Evolutionary conservation across 2,888 invertebrate species (phyloP).

Genomic region (Drosophila atroscutellata): DNA sequence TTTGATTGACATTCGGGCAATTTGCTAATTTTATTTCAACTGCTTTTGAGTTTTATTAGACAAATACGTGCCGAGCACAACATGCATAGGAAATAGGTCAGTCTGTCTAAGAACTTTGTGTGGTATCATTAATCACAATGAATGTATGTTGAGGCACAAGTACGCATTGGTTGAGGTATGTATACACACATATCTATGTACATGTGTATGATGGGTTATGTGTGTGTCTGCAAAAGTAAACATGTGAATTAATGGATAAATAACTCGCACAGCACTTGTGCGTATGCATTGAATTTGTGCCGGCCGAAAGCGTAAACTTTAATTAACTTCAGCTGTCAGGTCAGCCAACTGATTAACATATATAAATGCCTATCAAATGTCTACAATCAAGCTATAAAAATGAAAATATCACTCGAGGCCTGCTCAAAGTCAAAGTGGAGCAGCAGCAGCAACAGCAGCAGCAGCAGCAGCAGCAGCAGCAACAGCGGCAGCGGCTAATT

Average conservation of each 20-base stretch:
- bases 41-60: constrained; percentile 41
- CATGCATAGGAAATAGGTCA: constrained; percentile 57
- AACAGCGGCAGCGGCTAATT: constrained; percentile 57
- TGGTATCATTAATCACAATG: constrained; percentile 72
- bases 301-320: constrained; percentile 59
- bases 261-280: constrained; percentile 20
- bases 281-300: constrained; percentile 33
- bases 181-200: neutral
- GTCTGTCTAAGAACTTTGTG: constrained; percentile 30
- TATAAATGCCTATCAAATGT: constrained; percentile 75
- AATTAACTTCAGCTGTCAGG: constrained; percentile 76
- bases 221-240: constrained; percentile 43
- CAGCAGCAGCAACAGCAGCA: constrained; percentile 46
- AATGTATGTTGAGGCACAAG: constrained; percentile 46
- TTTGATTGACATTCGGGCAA: constrained; percentile 78
- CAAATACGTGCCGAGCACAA: constrained; percentile 17
- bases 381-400: constrained; percentile 75
- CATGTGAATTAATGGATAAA: constrained; percentile 69
- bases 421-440: constrained; percentile 77
- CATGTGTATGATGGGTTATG: constrained; percentile 5
- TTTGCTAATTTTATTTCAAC: constrained; percentile 74
- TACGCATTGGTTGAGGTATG: constrained; percentile 49
- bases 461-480: constrained; percentile 34
- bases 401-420: constrained; percentile 59
- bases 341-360: constrained; percentile 74